Conservation (phyloP, 2,797 vertebrate species). For the Manis javanica region DNA sequence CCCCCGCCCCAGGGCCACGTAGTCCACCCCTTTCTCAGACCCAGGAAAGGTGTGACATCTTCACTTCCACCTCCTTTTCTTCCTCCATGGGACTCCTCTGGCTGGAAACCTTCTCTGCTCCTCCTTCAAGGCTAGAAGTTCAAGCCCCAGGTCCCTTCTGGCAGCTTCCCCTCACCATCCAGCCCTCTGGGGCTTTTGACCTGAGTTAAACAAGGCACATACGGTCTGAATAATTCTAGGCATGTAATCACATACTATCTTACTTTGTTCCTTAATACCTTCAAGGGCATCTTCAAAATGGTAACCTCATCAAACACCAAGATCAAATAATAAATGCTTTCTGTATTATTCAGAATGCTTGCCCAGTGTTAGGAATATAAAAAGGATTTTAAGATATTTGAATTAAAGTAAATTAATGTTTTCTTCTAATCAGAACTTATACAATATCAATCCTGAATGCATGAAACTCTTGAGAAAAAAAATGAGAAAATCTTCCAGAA, state of each 20-base stretch:
- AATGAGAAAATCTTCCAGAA: too few species aligned
- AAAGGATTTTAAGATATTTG: conserved; percentile 31
- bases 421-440: conserved; percentile 26
- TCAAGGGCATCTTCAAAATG: background rate
- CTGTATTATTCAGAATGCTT: background rate
- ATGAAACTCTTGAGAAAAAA: background rate
- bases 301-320: background rate
- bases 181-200: background rate
- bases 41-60: background rate
- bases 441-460: background rate
- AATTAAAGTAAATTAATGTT: conserved; percentile 56
- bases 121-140: background rate
- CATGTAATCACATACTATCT: background rate
- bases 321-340: background rate
- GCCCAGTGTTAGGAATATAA: background rate
- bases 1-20: background rate
- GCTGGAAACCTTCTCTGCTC: background rate
- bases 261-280: conserved; percentile 12
- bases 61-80: background rate
- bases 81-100: background rate
- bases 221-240: background rate
- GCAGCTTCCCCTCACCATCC: background rate
- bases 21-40: background rate
- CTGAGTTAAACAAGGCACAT: background rate
- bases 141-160: background rate